phyloP scores from a whole-genome alignment of 2,888 invertebrate genomes.

The Drosophila kambysellisi region DNA sequence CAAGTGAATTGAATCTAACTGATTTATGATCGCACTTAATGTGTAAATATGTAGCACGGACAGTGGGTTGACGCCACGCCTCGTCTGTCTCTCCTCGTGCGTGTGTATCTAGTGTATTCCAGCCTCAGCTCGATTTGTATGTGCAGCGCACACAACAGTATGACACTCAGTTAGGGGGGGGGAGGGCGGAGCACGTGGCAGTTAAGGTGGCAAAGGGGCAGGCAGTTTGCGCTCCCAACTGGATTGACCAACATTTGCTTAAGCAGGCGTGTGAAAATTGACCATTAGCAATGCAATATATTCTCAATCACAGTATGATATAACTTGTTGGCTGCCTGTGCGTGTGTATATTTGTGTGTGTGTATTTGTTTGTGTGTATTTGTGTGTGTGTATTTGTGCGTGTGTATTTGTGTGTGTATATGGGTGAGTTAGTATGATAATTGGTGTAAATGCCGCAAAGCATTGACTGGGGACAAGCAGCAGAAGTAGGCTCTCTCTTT shows the following conservation, averaged over 20 bases:
- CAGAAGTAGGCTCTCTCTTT: conserved; percentile 8
- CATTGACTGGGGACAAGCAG: conserved; percentile 50
- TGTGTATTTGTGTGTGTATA: conserved; percentile 16
- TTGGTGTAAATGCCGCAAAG: conserved; percentile 78
- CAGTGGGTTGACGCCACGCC: conserved; percentile 36
- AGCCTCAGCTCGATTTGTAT: conserved; percentile 40
- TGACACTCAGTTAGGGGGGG: background rate
- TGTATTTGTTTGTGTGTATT: conserved; percentile 22
- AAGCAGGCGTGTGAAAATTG: conserved; percentile 82
- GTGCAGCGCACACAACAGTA: conserved; percentile 50
- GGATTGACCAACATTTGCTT: conserved; percentile 67
- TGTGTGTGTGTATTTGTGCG: conserved; percentile 23
- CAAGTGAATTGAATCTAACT: conserved; percentile 81
- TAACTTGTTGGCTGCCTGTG: conserved; percentile 49
- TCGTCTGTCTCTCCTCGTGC: conserved; percentile 23
- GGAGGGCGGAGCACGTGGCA: background rate
- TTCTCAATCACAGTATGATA: conserved; percentile 72
- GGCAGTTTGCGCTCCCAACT: conserved; percentile 7
- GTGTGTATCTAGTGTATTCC: conserved; percentile 16
- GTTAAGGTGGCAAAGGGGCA: background rate
- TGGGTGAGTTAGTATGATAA: conserved; percentile 60
- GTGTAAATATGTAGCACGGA: conserved; percentile 67
- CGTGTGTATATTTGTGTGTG: conserved; percentile 17
- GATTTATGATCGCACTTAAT: conserved; percentile 82
- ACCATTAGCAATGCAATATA: conserved; percentile 80